phyloP scores from a whole-genome alignment of 2,113 vertebrate species.

The Ciconia boyciana region DNA sequence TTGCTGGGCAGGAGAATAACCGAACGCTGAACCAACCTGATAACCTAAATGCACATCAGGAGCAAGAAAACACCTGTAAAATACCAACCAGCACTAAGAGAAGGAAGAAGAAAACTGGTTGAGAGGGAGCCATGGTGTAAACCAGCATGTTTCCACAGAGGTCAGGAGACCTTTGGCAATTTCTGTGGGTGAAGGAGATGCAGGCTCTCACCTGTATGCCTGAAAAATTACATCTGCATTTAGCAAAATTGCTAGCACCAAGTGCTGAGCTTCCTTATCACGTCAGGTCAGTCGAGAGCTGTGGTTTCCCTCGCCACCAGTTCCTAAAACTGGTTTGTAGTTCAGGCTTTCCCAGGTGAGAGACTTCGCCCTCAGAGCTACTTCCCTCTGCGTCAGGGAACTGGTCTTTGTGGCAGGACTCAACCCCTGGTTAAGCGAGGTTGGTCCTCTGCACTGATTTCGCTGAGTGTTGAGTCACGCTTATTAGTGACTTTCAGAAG shows the following conservation, averaged over 20 bases:
- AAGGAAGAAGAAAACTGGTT: background rate
- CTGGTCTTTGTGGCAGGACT: background rate
- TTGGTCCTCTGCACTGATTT: background rate
- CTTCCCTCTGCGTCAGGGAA: background rate
- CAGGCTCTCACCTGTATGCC: background rate
- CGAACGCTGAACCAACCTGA: background rate
- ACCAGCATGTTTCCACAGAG: background rate
- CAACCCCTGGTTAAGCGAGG: rapidly evolving
- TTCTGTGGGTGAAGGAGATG: background rate
- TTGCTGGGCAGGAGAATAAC: background rate
- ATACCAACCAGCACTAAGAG: background rate
- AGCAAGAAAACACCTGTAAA: background rate
- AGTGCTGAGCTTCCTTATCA: background rate
- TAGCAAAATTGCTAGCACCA: background rate
- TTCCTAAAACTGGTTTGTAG: background rate
- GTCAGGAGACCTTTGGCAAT: background rate
- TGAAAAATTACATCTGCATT: background rate
- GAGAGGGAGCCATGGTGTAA: background rate
- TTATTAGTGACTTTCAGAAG: background rate
- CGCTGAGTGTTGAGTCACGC: rapidly evolving
- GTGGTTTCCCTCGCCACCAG: background rate
- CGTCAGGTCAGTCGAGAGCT: background rate
- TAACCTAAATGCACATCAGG: background rate
- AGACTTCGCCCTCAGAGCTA: background rate
- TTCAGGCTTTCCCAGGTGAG: background rate